Evolutionary conservation across 2,113 vertebrate species (phyloP).

Genomic region (Pao palembangensis): DNA sequence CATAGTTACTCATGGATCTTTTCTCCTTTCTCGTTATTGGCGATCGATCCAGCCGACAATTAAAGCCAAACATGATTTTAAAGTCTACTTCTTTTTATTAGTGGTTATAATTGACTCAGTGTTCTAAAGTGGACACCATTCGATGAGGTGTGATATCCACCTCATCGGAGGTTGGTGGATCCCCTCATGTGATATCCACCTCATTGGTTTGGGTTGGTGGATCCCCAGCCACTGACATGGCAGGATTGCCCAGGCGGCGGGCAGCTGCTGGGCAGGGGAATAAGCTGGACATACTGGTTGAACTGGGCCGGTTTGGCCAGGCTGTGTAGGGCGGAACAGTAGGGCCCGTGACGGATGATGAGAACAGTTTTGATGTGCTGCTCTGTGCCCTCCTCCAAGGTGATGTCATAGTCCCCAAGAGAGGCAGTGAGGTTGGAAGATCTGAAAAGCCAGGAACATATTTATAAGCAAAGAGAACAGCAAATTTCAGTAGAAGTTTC

Average conservation of each 20-base stretch:
- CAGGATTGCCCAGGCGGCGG: slow-evolving; percentile 57
- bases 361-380: slow-evolving; percentile 54
- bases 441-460: slow-evolving; percentile 29
- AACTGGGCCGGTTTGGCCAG: slow-evolving; percentile 40
- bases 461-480: neutral
- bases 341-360: slow-evolving; percentile 57
- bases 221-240: slow-evolving; percentile 70
- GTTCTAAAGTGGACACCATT: neutral
- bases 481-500: too few species aligned
- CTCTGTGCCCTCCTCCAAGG: slow-evolving; percentile 56
- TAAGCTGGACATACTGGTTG: slow-evolving; percentile 26
- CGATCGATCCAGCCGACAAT: slow-evolving; percentile 8
- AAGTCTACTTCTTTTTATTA: slow-evolving; percentile 52
- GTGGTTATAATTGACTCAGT: slow-evolving; percentile 36
- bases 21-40: slow-evolving; percentile 9
- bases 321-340: slow-evolving; percentile 53
- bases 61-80: slow-evolving; percentile 38
- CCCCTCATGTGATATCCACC: too few species aligned
- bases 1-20: neutral
- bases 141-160: too few species aligned
- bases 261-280: slow-evolving; percentile 63
- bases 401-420: slow-evolving; percentile 67
- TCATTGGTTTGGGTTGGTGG: slow-evolving; percentile 39
- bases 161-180: too few species aligned
- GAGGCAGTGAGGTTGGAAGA: slow-evolving; percentile 45